Evolutionary conservation across 2,797 vertebrate species (phyloP), one percentile per base, ranked within the genome.

Genomic region (Tenualosa thibaudeaui): DNA sequence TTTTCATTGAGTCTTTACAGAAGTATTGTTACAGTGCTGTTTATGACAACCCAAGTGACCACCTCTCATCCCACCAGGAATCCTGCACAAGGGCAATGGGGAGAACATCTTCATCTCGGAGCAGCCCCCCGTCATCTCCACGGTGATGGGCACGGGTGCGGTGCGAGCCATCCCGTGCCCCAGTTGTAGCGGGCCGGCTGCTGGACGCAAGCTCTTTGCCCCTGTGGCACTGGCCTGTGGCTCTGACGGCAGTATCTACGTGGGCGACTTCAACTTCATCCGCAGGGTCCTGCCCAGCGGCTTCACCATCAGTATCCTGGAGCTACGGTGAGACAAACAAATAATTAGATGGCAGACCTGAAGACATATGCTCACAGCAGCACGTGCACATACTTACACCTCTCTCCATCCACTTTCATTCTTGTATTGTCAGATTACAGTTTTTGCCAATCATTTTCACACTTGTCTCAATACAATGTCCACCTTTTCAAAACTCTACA

Each of bases 181-280:
- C 12, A 96, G 92, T 93, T 99, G 98, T 93, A 97, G 96, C 0
- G 97, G 98, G 0, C 94, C 95, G 0, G 96, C 97, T 0, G 93
- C 96, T 58, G 96, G 95, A 92, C 97, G 96, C 94, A 99, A 99
- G 92, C 97, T 99, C 81, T 99, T 98, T 68, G 98, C 98, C 12
- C 98, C 98, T 0, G 97, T 99, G 68, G 98, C 98, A 0, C 94
- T 99, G 51, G 96, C 98, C 43, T 97, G 96, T 13, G 97, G 98
- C 10, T 96, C 97, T 0, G 98, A 99, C n/a, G 97, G 98, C 24
- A 99, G 98, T 0, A 91, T 99, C 75, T 99, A 99, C 40, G 92
- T 99, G 5, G 98, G 98, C 0, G 98, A 99, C 92, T 99, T 99
- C 93, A 99, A 99, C 93, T 98, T 97, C 87, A 95, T 99, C 85